Evolutionary conservation across 1,140 invertebrate genomes (phyloP).

Genomic region (Pseudomyrmex sp.): DNA sequence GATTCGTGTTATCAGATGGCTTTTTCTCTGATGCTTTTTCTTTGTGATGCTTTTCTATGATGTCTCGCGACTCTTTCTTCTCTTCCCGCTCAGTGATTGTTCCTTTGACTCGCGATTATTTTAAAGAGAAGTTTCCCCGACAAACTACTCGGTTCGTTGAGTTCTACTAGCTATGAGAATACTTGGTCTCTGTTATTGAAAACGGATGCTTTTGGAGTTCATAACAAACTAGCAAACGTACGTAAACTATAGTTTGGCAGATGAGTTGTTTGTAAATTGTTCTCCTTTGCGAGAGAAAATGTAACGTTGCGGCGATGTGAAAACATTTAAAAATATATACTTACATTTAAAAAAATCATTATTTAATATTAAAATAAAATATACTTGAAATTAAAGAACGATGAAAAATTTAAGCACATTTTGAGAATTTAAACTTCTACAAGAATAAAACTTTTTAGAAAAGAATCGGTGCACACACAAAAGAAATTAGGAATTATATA

Average conservation of each 20-base stretch:
- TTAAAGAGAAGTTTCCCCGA: neutral
- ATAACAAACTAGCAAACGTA: neutral
- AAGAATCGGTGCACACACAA: too few relatives aligned
- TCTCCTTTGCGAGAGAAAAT: neutral
- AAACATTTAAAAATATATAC: neutral
- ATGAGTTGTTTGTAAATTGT: too few relatives aligned
- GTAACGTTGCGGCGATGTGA: neutral
- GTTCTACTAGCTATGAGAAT: neutral
- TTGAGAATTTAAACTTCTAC: neutral
- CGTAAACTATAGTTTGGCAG: neutral
- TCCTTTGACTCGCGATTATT: conserved; percentile 12
- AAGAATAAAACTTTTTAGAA: too few relatives aligned
- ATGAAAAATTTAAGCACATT: neutral
- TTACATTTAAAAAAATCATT: neutral
- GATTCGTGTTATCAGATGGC: neutral
- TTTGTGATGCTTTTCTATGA: too few relatives aligned
- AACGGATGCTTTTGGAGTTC: neutral
- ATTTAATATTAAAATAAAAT: conserved; percentile 10
- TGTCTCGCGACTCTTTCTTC: too few relatives aligned
- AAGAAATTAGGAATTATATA: too few relatives aligned
- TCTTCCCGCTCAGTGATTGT: neutral
- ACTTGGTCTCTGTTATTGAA: conserved; percentile 7
- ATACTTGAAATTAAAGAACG: too few relatives aligned
- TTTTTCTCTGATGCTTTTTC: neutral
- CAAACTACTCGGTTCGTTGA: neutral